Conservation (phyloP, 2,797 vertebrate species). For the Epinephelus malabaricus region DNA sequence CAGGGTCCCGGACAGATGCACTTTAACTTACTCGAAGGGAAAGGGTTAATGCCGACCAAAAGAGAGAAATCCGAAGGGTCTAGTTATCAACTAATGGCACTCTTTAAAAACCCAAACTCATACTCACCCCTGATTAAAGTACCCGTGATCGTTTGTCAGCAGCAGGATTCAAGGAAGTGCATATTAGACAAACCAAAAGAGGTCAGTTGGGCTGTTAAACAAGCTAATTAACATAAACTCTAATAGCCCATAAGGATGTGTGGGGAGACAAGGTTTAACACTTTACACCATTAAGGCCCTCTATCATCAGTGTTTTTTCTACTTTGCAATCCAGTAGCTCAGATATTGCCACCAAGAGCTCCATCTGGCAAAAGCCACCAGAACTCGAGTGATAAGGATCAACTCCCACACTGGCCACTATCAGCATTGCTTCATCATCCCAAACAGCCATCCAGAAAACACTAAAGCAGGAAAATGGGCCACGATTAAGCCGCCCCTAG, state of each 20-base stretch:
- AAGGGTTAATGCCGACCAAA: slow-evolving; percentile 47
- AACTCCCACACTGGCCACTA: slow-evolving; percentile 69
- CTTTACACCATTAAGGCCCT: slow-evolving; percentile 72
- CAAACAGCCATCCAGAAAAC: slow-evolving; percentile 61
- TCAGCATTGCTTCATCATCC: slow-evolving; percentile 64
- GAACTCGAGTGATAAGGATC: slow-evolving; percentile 76
- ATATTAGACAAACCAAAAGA: slow-evolving; percentile 61
- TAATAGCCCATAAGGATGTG: slow-evolving; percentile 69
- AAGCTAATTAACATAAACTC: slow-evolving; percentile 78
- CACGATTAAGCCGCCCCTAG: slow-evolving; percentile 54
- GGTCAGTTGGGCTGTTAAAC: slow-evolving; percentile 75
- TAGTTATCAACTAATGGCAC: slow-evolving; percentile 53
- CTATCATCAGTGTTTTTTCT: slow-evolving; percentile 59
- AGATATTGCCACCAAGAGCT: slow-evolving; percentile 61
- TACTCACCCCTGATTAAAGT: slow-evolving; percentile 57
- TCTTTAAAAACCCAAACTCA: slow-evolving; percentile 61
- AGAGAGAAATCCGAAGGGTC: slow-evolving; percentile 30
- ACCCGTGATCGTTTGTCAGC: slow-evolving; percentile 65
- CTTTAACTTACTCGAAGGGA: slow-evolving; percentile 27
- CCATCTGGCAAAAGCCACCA: slow-evolving; percentile 71
- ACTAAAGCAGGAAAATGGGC: slow-evolving; percentile 58
- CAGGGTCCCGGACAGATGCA: slow-evolving; percentile 53
- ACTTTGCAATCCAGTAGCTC: slow-evolving; percentile 30
- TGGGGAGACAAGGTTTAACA: slow-evolving; percentile 65
- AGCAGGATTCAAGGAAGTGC: slow-evolving; percentile 61